Percentiles rank a stretch among this genome's conserved stretches.
Evolutionary conservation across 2,888 invertebrate genomes (phyloP).

Genomic region (Meliscaeva auricollis): DNA sequence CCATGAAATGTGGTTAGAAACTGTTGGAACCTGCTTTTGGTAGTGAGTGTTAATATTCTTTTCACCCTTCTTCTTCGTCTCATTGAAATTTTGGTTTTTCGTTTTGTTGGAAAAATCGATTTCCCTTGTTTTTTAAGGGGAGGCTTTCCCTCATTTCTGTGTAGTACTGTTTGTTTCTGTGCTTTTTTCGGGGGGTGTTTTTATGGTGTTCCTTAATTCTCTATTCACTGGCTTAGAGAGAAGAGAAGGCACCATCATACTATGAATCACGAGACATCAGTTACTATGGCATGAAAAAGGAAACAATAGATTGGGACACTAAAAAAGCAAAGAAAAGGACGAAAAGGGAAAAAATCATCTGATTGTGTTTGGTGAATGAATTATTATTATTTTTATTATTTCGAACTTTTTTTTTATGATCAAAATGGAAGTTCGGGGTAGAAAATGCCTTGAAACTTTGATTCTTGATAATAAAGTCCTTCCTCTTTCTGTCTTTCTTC

Average conservation of each 20-base stretch:
- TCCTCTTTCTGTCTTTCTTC: neutral
- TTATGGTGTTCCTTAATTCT: constrained; percentile 50
- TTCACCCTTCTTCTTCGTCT: neutral
- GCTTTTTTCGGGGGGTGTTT: constrained; percentile 26
- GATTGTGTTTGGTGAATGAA: constrained; percentile 9
- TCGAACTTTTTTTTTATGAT: constrained; percentile 4
- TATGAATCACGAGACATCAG: constrained; percentile 53
- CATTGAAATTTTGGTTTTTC: constrained; percentile 29
- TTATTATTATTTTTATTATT: constrained; percentile 24
- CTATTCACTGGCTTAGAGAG: constrained; percentile 34
- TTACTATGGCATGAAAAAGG: constrained; percentile 22
- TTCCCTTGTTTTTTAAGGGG: constrained; percentile 27
- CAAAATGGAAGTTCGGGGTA: neutral
- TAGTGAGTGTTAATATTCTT: neutral
- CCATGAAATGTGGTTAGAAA: neutral
- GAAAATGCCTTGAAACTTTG: constrained; percentile 1
- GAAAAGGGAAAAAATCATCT: constrained; percentile 33
- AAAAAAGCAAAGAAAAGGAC: constrained; percentile 5
- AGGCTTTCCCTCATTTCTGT: constrained; percentile 23
- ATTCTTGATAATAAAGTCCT: constrained; percentile 23
- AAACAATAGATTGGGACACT: neutral
- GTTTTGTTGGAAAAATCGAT: constrained; percentile 68
- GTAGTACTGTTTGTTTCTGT: no score
- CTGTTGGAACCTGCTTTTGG: constrained; percentile 18
- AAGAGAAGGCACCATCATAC: constrained; percentile 13